Evolutionary conservation across 2,888 invertebrate species (phyloP).

Genomic region (Hypomecis atomaria): DNA sequence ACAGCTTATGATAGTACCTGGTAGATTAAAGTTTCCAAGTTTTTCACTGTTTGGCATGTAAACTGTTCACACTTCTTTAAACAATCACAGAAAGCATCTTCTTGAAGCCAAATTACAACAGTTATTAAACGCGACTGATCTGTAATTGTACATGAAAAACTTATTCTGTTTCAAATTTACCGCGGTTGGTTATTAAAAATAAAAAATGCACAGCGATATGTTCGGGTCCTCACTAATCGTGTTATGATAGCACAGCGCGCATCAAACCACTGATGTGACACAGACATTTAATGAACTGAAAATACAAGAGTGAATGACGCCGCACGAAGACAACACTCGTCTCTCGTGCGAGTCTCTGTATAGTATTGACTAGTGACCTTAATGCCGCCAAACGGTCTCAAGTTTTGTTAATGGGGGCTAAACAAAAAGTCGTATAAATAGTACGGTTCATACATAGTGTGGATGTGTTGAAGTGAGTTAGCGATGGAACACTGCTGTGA

Average conservation of each 20-base stretch:
- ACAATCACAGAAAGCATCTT: conserved; percentile 10
- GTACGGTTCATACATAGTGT: conserved; percentile 76
- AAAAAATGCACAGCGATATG: conserved; percentile 52
- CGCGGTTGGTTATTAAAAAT: conserved; percentile 55
- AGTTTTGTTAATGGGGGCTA: conserved; percentile 74
- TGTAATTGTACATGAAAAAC: conserved; percentile 28
- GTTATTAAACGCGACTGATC: conserved; percentile 23
- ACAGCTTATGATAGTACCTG: conserved; percentile 11
- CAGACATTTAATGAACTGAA: conserved; percentile 48
- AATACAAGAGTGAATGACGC: conserved; percentile 25
- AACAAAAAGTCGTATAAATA: conserved; percentile 77
- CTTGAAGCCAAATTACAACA: conserved; percentile 2
- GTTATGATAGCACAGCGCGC: conserved; percentile 46
- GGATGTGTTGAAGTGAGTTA: conserved; percentile 74
- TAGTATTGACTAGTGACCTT: conserved; percentile 63
- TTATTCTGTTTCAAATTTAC: conserved; percentile 48
- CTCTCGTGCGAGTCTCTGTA: conserved; percentile 40
- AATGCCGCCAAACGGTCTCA: conserved; percentile 64
- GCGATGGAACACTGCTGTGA: conserved; percentile 61
- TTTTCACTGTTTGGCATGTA: conserved; percentile 33
- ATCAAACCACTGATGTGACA: conserved; percentile 52
- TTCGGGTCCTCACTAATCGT: conserved; percentile 52
- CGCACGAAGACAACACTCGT: conserved; percentile 34
- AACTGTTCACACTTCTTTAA: conserved; percentile 26
- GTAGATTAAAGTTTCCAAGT: conserved; percentile 36